Conservation (phyloP, 2,888 invertebrate species). For the Pinctada fucata region DNA sequence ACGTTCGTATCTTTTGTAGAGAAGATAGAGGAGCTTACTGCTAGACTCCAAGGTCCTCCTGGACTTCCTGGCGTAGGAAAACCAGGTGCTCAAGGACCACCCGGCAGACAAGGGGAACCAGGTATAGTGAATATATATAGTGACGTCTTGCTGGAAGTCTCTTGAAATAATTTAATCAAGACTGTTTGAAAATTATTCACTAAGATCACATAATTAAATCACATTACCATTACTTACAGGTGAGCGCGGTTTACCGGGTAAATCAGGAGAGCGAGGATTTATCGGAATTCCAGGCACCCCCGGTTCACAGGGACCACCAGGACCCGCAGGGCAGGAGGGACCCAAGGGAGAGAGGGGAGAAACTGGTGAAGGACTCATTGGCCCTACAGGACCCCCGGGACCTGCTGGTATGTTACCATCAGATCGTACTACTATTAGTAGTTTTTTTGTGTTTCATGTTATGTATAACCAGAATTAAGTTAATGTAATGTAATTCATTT, state of each 20-base stretch:
- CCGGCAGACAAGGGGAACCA: slow-evolving; percentile 77
- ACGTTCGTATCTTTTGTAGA: slow-evolving; percentile 79
- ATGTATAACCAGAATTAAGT: too few relatives aligned
- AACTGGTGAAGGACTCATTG: slow-evolving; percentile 86
- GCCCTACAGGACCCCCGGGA: slow-evolving; percentile 85
- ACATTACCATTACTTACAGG: slow-evolving; percentile 76
- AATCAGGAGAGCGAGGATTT: slow-evolving; percentile 83
- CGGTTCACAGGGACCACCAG: slow-evolving; percentile 80
- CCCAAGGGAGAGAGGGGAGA: slow-evolving; percentile 77
- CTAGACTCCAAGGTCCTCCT: slow-evolving; percentile 82
- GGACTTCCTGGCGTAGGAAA: slow-evolving; percentile 83
- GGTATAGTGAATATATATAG: slow-evolving; percentile 54
- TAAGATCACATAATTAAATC: too few relatives aligned
- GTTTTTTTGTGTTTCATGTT: too few relatives aligned
- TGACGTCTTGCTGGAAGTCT: too few relatives aligned
- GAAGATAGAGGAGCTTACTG: slow-evolving; percentile 85
- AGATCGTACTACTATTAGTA: not conserved
- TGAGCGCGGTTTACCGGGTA: slow-evolving; percentile 83
- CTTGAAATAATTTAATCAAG: too few relatives aligned
- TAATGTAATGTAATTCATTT: not conserved
- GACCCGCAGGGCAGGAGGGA: slow-evolving; percentile 83
- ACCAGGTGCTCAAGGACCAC: slow-evolving; percentile 81
- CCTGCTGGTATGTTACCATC: slow-evolving; percentile 78
- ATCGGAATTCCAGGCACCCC: slow-evolving; percentile 83
- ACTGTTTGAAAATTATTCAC: too few relatives aligned